These are phyloP conservation scores for Misgurnus anguillicaudatus DNA, from an alignment of 2,113 vertebrate species.

Conservation along the genomic window DNA sequence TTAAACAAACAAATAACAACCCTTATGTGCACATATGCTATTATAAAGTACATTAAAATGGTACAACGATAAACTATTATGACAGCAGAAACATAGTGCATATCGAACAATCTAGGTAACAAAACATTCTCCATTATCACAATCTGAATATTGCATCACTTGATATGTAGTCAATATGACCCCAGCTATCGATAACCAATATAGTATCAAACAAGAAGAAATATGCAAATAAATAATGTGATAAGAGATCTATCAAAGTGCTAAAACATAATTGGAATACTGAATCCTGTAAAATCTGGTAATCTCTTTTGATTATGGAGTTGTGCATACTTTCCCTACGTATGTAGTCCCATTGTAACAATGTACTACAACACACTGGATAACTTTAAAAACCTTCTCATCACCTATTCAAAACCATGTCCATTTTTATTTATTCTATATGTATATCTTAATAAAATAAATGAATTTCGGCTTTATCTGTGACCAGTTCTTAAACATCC, in stretches of 20 bases:
- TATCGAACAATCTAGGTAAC: slow-evolving; percentile 12
- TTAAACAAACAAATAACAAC: slow-evolving; percentile 10
- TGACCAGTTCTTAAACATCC: too few species aligned
- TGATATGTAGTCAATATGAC: slow-evolving; percentile 21
- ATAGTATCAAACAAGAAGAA: slow-evolving; percentile 24
- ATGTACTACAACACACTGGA: not conserved
- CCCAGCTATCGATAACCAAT: not conserved
- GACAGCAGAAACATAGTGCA: slow-evolving; percentile 35
- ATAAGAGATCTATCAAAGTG: slow-evolving; percentile 19
- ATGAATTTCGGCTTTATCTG: too few species aligned
- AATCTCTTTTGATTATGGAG: not conserved
- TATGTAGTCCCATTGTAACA: not conserved
- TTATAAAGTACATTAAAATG: slow-evolving; percentile 27
- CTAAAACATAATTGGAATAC: slow-evolving; percentile 22
- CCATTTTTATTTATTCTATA: too few species aligned
- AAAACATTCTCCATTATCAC: slow-evolving; percentile 11
- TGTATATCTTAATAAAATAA: too few species aligned
- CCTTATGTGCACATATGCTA: slow-evolving; percentile 10
- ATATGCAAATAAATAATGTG: slow-evolving; percentile 38
- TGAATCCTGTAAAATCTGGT: not conserved
- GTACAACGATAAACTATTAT: slow-evolving; percentile 18
- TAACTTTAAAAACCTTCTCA: not conserved
- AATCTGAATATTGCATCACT: slow-evolving; percentile 1
- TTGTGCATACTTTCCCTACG: not conserved
- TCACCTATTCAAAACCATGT: not conserved